Base-by-base conservation (phyloP, 2,113 vertebrate genomes). In the Panthera uncia region DNA sequence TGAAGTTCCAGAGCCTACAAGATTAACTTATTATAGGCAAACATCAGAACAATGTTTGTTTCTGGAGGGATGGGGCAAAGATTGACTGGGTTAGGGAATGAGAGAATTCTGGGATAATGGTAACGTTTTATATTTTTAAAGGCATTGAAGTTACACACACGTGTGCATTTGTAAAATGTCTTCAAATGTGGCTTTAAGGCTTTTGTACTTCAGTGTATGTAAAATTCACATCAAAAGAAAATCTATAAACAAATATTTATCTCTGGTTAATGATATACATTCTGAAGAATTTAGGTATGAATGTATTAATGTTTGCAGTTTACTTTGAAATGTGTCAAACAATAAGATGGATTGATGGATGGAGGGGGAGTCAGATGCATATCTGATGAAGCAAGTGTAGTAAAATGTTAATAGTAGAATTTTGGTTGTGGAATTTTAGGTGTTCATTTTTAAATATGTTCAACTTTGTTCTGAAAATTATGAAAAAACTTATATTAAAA, bases 401-500 rank as follows among this genome's bases (percentile, higher is more conserved):
- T 74, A 80, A 82, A 91, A 89, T n/a, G 8, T 29, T 90, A 82
- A 65, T 94, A 52, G 25, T 41, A 83, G 5, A 93, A 73, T 57
- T 45, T 80, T 93, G 10, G 10, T 93, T 96, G 21, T 79, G 25
- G 18, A 63, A 91, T 95, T 69, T 61, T 5, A 88, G 41, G 19
- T 73, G 11, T 36, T 91, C n/a, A 83, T 45, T 93, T 84, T 80
- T 68, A 91, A 91, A 73, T 76, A 89, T 88, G 88, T 93, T 83
- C 25, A 79, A 27, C 4, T 52, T 83, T 91, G 50, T 36, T 83
- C 15, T 93, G n/a, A 89, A 74, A 93, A 88, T 79, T 83, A 73
- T 36, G 25, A 94, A 89, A 16, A 89, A 19, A 31, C 61, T 14
- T 84, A 61, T 94, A 63, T 68, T 93, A 93, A 88, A 52, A 45